Conservation (phyloP, 1,140 invertebrate genomes). For the Drosophila asahinai region DNA sequence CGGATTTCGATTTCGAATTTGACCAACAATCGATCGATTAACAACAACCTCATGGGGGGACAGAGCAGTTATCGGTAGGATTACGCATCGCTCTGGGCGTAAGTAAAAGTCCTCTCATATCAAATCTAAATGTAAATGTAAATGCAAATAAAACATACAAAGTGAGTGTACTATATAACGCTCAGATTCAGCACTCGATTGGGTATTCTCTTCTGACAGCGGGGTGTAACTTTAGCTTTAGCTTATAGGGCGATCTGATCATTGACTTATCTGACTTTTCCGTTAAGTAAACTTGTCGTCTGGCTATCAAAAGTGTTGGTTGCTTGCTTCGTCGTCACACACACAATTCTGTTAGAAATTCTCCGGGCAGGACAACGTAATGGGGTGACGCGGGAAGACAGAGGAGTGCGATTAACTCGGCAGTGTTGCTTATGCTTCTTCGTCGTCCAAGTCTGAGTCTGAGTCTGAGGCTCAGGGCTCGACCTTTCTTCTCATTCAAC, state of each 20-base stretch:
- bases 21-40: constrained; percentile 32
- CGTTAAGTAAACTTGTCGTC: constrained; percentile 64
- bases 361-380: constrained; percentile 31
- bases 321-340: constrained; percentile 15
- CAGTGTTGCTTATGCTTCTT: constrained; percentile 64
- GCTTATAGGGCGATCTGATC: constrained; percentile 32
- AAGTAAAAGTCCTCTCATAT: constrained; percentile 72
- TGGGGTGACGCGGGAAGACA: constrained; percentile 23
- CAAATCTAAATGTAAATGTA: constrained; percentile 59
- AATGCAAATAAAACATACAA: constrained; percentile 61
- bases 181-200: constrained; percentile 58
- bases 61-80: constrained; percentile 77
- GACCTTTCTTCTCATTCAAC: constrained; percentile 51
- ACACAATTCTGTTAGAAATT: constrained; percentile 82
- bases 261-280: constrained; percentile 1
- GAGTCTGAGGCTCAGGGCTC: constrained; percentile 18
- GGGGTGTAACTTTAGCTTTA: constrained; percentile 2
- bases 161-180: constrained; percentile 52
- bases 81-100: constrained; percentile 60
- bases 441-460: constrained; percentile 23
- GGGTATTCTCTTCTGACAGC: constrained; percentile 14
- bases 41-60: constrained; percentile 79
- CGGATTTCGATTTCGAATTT: constrained; percentile 22
- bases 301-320: constrained; percentile 56
- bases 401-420: constrained; percentile 73